Base-by-base conservation (phyloP, 2,888 invertebrate species). In the Xestia rhomboidea region DNA sequence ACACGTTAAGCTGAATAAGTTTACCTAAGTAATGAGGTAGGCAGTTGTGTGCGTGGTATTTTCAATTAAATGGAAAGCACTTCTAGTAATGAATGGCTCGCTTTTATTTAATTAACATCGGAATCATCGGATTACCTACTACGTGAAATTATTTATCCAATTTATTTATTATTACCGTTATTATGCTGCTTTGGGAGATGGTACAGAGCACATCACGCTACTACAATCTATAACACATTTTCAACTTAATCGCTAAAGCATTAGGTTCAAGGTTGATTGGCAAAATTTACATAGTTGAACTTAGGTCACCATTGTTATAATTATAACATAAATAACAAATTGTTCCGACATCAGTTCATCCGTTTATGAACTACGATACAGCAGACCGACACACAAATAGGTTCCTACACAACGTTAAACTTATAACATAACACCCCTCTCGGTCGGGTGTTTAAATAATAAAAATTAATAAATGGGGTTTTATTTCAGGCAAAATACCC, bases 31-130 rank as follows among this genome's bases (percentile, higher is more conserved):
- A 72, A 74, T 49, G 10, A 30, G 21, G 30, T 62, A 30, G 15
- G 30, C 49, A 24, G 27, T 18, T 46, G 27, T 34, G 46, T 68
- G 68, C 41, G 62, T 69, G 72, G 15, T 66, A 41, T 72, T 66
- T 34, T 7, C 41, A 27, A 73, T 83, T 69, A 80, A 71, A 80
- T 74, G 4, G 34, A 67, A 74, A 63, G 66, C 81, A 74, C 64
- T 72, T 77, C 15, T 8, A 21, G 18, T 72, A 83, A 72, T 80
- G 5, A 66, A 71, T 67, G 24, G 64, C 13, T 10, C 24, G 38
- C 34, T 71, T 70, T 71, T 64, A 64, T 71, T 83, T 64, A 68
- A 5, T 38, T 44, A 63, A 15, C 13, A 44, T 18, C 15, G 18
- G 38, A 44, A 34, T n/a, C n/a, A n/a, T n/a, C n/a, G n/a, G 21